Base-by-base conservation (phyloP, 2,888 invertebrate genomes). In the Bombyx huttoni region DNA sequence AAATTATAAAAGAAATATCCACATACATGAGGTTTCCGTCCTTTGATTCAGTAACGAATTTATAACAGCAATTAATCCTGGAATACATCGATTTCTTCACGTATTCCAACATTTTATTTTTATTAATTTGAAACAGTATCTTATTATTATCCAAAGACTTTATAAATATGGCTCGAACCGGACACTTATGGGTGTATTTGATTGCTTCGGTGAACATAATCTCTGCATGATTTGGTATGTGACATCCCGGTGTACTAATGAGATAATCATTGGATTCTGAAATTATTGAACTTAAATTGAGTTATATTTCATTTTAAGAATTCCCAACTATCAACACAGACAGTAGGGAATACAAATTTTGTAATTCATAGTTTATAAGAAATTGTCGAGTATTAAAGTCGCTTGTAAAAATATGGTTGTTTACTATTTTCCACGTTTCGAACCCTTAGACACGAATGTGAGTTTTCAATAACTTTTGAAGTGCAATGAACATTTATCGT, bases 221-320 rank as follows among this genome's bases (percentile, higher is more conserved):
- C 13, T 68, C 73, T 33, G 57, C 58, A 55, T 74, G 80, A 54
- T 79, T 74, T 40, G 79, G 81, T 58, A 81, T 79, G 14, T 54
- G 56, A 54, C 81, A 81, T 34, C 79, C 78, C 34, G 68, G 63
- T 13, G 81, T 81, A 49, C 75, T 65, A 47, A 81, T 65, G 46
- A 81, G 57, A 24, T 35, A 51, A 14, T 52, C 51, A 14, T 56
- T 24, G 13, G 48, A 48, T 34, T 56, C 59, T 59, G 57, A 46
- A 59, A 57, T 40, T 1, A 40, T 6, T 10, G 1, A 40, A 40
- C 12, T 10, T 1, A 10, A 10, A 40, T 40, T 5, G 12, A 7
- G 8, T 40, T 40, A 40, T 7, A 24, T 24, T n/a, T 3, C 2
- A 24, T 24, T 24, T 5, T 24, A 2, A 24, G 24, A 1, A 24